Base-by-base conservation (phyloP, 2,113 vertebrate species). In the Brachyhypopomus gauderio region DNA sequence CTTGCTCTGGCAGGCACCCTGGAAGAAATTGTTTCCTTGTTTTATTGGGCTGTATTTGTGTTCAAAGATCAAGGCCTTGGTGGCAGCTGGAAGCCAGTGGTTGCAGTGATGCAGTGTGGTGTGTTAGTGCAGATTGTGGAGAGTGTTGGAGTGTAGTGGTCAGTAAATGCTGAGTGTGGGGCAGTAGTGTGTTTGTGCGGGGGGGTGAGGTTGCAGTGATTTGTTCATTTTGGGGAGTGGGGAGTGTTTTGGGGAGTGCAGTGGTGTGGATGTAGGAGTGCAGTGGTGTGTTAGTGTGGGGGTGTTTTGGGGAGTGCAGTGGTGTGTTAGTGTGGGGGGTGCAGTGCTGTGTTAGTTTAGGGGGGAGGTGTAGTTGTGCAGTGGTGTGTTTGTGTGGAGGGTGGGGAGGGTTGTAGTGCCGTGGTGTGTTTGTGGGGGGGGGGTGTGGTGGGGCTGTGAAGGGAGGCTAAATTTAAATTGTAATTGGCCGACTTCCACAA, bases 401-500 rank as follows among this genome's bases (percentile, higher is more conserved):
- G n/a, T 12, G 58, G 78, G 78, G 64, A 83, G 72, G 67, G 88
- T 83, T 2, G 30, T 1, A 75, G 62, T 78, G 62, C 78, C 81
- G 83, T 41, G 72, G 70, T 73, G 71, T 73, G 71, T 59, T 48
- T 27, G 69, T 27, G 72, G 30, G 88, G 79, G 79, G 67, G 56
- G 76, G 64, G 56, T 27, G 56, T 16, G 78, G 67, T 45, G 84
- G 45, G 77, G 72, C 87, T 85, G 92, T 93, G 93, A 94, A 87
- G 87, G 88, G 93, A 95, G 94, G 96, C 96, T 99, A 97, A 97
- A 98, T 99, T 97, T 98, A 97, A 98, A 97, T 98, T 94, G 96
- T 97, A 98, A 98, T 98, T 98, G 97, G 97, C 97, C 96, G 94
- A 96, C 96, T 97, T 98, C 97, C 97, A 98, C 96, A 94, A 96